Evolutionary conservation across 92 coral and sea anemone species (phyloP).

Genomic region (Phymanthus crucifer): DNA sequence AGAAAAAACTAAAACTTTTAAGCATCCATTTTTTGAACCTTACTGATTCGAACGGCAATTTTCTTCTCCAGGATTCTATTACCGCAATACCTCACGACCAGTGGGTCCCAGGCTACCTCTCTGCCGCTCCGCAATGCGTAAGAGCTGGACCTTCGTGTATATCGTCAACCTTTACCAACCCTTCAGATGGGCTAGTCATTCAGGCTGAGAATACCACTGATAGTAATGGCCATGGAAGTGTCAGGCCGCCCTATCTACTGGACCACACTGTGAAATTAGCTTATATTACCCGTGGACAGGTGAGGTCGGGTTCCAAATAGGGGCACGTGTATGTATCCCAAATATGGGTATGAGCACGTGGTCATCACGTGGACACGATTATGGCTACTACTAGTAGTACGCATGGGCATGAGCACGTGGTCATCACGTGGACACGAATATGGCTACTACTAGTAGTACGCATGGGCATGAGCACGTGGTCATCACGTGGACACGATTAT

Average conservation of each 20-base stretch:
- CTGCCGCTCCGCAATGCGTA: slow-evolving; percentile 84
- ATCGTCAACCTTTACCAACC: slow-evolving; percentile 50
- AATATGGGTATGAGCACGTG: too few relatives aligned
- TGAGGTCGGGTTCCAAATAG: slow-evolving; percentile 12
- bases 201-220: slow-evolving; percentile 69
- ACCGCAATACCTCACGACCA: slow-evolving; percentile 62
- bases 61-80: slow-evolving; percentile 63
- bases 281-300: slow-evolving; percentile 71
- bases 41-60: too few relatives aligned
- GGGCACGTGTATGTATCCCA: too few relatives aligned
- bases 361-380: not conserved
- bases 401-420: too few relatives aligned
- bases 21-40: not conserved
- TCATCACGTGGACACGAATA: not conserved
- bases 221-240: slow-evolving; percentile 55
- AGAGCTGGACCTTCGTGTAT: slow-evolving; percentile 67
- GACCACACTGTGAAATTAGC: slow-evolving; percentile 69
- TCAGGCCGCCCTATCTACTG: slow-evolving; percentile 63
- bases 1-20: not conserved
- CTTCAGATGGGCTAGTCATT: slow-evolving; percentile 54
- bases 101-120: slow-evolving; percentile 67
- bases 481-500: too few relatives aligned
- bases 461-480: too few relatives aligned
- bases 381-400: too few relatives aligned
- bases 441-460: not conserved